A percentile compares a stretch with the other conserved stretches of the same genome.
These are phyloP conservation scores for Heliconius ethilla DNA, from an alignment of 2,888 invertebrate genomes.

Conservation along the genomic window DNA sequence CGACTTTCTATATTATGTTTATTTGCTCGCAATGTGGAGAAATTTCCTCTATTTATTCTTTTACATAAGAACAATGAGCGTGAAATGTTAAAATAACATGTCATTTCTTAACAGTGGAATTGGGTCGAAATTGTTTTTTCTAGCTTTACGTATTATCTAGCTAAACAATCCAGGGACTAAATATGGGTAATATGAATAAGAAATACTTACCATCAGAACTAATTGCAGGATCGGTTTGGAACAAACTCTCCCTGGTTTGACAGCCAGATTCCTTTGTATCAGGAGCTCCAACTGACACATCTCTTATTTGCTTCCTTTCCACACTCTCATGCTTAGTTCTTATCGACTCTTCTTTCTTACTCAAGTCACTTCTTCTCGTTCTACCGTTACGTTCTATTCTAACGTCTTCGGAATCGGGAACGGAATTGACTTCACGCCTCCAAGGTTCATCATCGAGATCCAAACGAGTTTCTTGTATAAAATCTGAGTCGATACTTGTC, in stretches of 20 bases:
- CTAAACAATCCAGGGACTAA: neutral
- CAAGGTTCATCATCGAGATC: constrained; percentile 70
- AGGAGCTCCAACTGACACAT: constrained; percentile 73
- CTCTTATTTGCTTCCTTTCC: constrained; percentile 68
- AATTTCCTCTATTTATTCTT: neutral
- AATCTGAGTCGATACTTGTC: constrained; percentile 74
- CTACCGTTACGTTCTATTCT: constrained; percentile 69
- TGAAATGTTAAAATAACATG: neutral
- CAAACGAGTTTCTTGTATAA: constrained; percentile 68
- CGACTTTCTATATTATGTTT: neutral
- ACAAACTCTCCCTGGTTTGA: constrained; percentile 91
- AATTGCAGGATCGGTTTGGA: constrained; percentile 73
- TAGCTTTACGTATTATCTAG: neutral
- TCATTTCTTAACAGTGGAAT: neutral
- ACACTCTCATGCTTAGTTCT: constrained; percentile 62
- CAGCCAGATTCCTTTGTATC: constrained; percentile 82
- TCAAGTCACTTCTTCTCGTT: constrained; percentile 63
- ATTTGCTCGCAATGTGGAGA: neutral
- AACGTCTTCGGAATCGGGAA: constrained; percentile 62
- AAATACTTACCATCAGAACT: constrained; percentile 71
- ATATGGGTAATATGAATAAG: no score
- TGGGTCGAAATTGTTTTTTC: neutral
- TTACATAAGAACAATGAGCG: neutral
- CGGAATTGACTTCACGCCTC: constrained; percentile 62
- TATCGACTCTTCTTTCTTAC: constrained; percentile 68